A percentile compares a stretch with the other conserved stretches of the same genome.
Conservation (phyloP, 2,113 vertebrate genomes). For the Oncorhynchus gorbuscha region DNA sequence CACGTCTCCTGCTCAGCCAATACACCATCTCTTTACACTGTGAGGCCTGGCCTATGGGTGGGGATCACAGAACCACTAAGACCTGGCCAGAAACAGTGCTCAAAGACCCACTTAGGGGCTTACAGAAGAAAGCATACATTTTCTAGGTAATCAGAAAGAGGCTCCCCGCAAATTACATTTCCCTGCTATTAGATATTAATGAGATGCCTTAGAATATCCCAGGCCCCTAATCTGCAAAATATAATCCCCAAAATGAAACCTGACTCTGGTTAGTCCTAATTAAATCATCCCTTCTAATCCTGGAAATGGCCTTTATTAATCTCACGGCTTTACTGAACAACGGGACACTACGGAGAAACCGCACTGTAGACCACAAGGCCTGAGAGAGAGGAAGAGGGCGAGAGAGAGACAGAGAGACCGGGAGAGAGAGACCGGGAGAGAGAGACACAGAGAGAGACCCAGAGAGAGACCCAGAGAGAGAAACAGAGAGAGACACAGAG, state of each 20-base stretch:
- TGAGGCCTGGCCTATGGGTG: not conserved
- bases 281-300: slow-evolving; percentile 77
- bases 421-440: not conserved
- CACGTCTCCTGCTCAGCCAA: not conserved
- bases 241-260: slow-evolving; percentile 78
- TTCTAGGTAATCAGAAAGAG: slow-evolving; percentile 69
- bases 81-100: slow-evolving; percentile 56
- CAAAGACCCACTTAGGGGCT: slow-evolving; percentile 62
- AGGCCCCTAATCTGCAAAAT: slow-evolving; percentile 72
- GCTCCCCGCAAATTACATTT: slow-evolving; percentile 70
- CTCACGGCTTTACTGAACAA: slow-evolving; percentile 59
- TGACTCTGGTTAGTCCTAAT: slow-evolving; percentile 75
- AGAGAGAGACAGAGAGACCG: not conserved
- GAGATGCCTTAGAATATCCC: slow-evolving; percentile 72
- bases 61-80: slow-evolving; percentile 33
- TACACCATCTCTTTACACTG: not conserved
- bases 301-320: slow-evolving; percentile 66
- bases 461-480: no score
- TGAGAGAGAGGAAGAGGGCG: not conserved
- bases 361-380: slow-evolving; percentile 39
- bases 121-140: slow-evolving; percentile 69
- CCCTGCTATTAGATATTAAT: slow-evolving; percentile 75
- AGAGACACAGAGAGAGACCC: no score
- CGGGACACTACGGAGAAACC: slow-evolving; percentile 27
- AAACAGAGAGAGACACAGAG: no score